Evolutionary conservation across 2,797 vertebrate genomes (phyloP), one percentile per base, ranked within the genome.

Genomic region (Cuculus canorus): DNA sequence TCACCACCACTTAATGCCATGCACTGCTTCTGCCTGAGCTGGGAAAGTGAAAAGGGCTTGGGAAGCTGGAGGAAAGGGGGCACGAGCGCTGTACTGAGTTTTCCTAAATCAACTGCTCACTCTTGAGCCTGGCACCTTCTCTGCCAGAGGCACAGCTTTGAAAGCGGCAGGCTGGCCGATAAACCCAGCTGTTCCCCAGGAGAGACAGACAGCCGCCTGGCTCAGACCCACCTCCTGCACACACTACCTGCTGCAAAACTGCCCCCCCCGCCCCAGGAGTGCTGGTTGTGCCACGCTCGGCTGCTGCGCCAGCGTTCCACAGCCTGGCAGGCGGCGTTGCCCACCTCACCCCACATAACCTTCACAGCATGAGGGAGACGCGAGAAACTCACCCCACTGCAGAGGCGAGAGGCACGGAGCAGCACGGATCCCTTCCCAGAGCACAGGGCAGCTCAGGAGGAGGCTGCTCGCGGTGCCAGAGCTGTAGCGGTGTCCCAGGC

Each of bases 351-450:
- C 70, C 84, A 11, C 7, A 37, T 35, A 61, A 64, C 73, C 50
- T 3, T 3, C 78, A 16, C 0, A 0, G 77, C 41, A 13, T 6
- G 0, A 7, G 43, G 13, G 39, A 52, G 35, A n/a, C 1, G 2
- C 0, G 0, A 80, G 25, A 69, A 43, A 13, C 35, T 53, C 50
- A 0, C 4, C 21, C 48, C 0, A 0, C 28, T 4, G n/a, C 59
- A 35, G 75, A 17, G 43, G 33, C 1, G 2, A 68, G 76, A 9
- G 48, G 50, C 1, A 0, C 1, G 1, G 39, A 47, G 73, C 45
- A 28, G 54, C 77, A 4, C 2, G 5, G 1, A 13, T 10, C 39
- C 33, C 39, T 45, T 28, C 33, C 41, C 75, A 17, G 53, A 15
- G 56, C 56, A 30, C 60, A 5, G 1, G 3, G 45, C 41, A 27